Evolutionary conservation across 2,888 invertebrate genomes (phyloP).

Genomic region (Cheilosia grossa): DNA sequence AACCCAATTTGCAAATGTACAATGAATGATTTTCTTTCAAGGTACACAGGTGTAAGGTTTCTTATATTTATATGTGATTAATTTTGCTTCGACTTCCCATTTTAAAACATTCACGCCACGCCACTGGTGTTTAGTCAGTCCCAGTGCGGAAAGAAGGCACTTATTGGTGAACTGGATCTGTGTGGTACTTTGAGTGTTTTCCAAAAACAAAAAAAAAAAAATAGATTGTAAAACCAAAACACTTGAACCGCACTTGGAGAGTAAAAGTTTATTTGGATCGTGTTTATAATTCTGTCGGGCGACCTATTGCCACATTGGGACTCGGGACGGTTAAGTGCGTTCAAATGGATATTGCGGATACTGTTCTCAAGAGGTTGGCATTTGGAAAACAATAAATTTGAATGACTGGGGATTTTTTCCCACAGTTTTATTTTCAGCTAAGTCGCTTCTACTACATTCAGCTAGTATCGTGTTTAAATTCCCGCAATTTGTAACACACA

Average conservation of each 20-base stretch:
- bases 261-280: slow-evolving; percentile 43
- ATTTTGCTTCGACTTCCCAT: too few relatives aligned
- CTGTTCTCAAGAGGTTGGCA: slow-evolving; percentile 50
- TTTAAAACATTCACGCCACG: too few relatives aligned
- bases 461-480: too few relatives aligned
- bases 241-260: slow-evolving; percentile 65
- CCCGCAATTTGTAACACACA: too few relatives aligned
- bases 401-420: too few relatives aligned
- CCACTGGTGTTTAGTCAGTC: slow-evolving; percentile 52
- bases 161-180: slow-evolving; percentile 35
- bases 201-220: slow-evolving; percentile 9
- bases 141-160: slow-evolving; percentile 35
- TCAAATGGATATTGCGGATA: slow-evolving; percentile 23
- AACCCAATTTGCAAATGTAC: too few relatives aligned
- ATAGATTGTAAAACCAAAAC: slow-evolving; percentile 62
- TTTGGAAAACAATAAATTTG: background rate
- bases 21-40: too few relatives aligned
- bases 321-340: slow-evolving; percentile 31
- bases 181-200: slow-evolving; percentile 52
- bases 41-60: too few relatives aligned
- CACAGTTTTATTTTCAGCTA: too few relatives aligned
- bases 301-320: slow-evolving; percentile 31
- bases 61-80: too few relatives aligned
- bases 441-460: too few relatives aligned
- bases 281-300: slow-evolving; percentile 33